Evolutionary conservation across 2,888 invertebrate species (phyloP), one percentile per base, ranked within the genome.

Genomic region (Andrena hattorfiana): DNA sequence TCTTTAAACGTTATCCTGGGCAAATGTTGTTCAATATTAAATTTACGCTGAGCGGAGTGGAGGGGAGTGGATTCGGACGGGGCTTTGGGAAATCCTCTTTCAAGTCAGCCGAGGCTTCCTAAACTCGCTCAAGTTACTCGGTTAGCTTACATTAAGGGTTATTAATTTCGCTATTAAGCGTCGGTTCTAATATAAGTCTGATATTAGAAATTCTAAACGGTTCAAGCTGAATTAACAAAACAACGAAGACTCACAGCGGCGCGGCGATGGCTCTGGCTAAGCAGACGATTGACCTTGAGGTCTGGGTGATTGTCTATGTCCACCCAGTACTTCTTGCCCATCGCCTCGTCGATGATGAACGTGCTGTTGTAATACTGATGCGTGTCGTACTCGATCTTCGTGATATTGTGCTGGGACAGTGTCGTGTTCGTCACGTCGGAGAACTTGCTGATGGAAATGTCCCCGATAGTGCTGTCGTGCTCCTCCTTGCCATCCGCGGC

Each of bases 341-440:
- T 94, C 0, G 94, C 94, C 76, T 94, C 94, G 93, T 96, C 96
- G 2, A 95, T 95, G 81, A 95, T 95, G 87, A 97, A 96, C 0
- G 96, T 95, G 90, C 97, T 97, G 93, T 97, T 97, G 95, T 98
- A 98, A 94, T 97, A 98, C 71, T 95, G 94, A 93, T 97, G 97
- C 81, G 95, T 94, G 91, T 97, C 97, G 96, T 97, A 94, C 62
- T 91, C 90, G 1, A 92, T 90, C 70, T 91, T 92, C 1, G 94
- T 95, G 51, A 95, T 94, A 81, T 95, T 95, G 85, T 95, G 94
- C 72, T 94, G 93, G 1, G 90, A 85, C 49, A 95, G 88, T 0
- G 94, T 94, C 54, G 93, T 93, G 86, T 95, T 95, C 32, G 92
- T 90, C 23, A 93, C 85, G 78, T 94, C 92, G 35, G 94, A 87